Conservation (phyloP, 2,113 vertebrate genomes). For the Etheostoma spectabile region DNA sequence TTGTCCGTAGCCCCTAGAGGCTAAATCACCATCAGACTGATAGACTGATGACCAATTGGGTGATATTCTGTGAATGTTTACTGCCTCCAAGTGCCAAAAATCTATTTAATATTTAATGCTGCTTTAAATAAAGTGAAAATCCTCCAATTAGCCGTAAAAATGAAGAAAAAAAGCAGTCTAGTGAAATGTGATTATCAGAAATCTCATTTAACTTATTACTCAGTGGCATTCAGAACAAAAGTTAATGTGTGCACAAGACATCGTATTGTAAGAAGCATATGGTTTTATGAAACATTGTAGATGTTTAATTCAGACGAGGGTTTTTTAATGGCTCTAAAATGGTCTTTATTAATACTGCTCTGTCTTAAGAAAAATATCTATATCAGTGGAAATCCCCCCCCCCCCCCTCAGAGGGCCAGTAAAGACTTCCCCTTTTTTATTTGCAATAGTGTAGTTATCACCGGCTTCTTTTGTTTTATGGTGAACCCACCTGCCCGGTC, state of each 20-base stretch:
- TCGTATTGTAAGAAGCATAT: too few species aligned
- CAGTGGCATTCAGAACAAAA: background rate
- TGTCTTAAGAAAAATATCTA: background rate
- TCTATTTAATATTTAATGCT: background rate
- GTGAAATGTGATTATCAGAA: background rate
- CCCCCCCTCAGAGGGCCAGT: background rate
- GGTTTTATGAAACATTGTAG: background rate
- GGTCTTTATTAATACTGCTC: background rate
- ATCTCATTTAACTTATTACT: background rate
- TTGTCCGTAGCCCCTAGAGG: too few species aligned
- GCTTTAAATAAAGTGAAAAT: background rate
- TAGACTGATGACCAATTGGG: too few species aligned
- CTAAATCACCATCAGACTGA: too few species aligned
- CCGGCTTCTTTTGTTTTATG: conserved; percentile 13
- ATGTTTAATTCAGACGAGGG: background rate
- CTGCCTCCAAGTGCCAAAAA: background rate
- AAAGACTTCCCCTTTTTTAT: conserved; percentile 47
- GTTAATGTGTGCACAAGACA: background rate
- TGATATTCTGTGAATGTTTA: background rate
- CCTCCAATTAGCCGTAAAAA: background rate
- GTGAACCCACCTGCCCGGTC: conserved; percentile 86
- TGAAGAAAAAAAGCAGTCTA: background rate
- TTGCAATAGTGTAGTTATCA: conserved; percentile 21
- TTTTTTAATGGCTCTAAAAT: background rate
- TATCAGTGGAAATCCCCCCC: conserved; percentile 21